These are phyloP conservation scores for Trypoxylus dichotomus DNA, from an alignment of 1,140 invertebrate species.

Conservation along the genomic window DNA sequence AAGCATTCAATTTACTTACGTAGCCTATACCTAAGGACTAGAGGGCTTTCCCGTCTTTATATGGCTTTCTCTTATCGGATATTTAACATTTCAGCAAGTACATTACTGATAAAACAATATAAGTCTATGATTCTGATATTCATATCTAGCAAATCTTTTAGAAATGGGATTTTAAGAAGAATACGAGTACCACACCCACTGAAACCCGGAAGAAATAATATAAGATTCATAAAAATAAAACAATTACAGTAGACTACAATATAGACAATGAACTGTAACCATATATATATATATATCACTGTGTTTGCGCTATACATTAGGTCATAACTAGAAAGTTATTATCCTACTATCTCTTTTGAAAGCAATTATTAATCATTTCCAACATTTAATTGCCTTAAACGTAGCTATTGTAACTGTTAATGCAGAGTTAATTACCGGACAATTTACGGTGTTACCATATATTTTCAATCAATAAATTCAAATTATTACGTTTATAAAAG, in stretches of 20 bases:
- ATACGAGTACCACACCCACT: too few relatives aligned
- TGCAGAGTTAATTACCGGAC: not conserved
- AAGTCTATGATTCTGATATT: too few relatives aligned
- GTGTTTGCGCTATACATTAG: not conserved
- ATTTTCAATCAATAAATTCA: too few relatives aligned
- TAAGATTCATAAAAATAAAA: not conserved
- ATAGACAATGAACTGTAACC: not conserved
- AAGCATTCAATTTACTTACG: too few relatives aligned
- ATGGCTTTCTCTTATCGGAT: too few relatives aligned
- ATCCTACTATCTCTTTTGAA: not conserved
- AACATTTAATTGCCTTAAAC: not conserved
- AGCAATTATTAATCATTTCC: not conserved
- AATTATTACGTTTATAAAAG: too few relatives aligned
- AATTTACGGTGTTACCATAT: not conserved
- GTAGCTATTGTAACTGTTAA: not conserved
- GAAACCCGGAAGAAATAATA: not conserved
- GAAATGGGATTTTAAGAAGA: too few relatives aligned
- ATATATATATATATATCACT: not conserved
- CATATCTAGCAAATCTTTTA: too few relatives aligned
- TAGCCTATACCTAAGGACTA: too few relatives aligned
- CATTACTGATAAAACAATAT: too few relatives aligned
- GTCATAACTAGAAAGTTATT: not conserved
- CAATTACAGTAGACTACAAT: not conserved
- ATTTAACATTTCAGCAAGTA: too few relatives aligned
- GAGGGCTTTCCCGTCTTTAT: too few relatives aligned